phyloP scores from a whole-genome alignment of 1,140 invertebrate species.

The Glomeris maerens region DNA sequence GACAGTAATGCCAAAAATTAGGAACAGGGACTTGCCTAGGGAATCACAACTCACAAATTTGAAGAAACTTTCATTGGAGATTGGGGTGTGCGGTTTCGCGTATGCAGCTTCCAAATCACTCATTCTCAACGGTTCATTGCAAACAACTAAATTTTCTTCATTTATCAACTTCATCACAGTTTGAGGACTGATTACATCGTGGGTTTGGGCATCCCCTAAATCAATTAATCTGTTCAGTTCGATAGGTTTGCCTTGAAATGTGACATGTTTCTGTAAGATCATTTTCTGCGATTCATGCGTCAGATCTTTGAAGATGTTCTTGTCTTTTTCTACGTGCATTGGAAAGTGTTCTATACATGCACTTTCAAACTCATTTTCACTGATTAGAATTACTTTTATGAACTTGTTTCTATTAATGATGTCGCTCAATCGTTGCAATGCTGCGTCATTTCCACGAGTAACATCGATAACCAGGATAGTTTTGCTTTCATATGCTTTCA shows the following conservation, averaged over 20 bases:
- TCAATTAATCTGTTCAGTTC: background rate
- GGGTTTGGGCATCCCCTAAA: background rate
- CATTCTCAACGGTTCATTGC: background rate
- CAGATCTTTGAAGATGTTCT: background rate
- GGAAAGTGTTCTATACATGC: no score
- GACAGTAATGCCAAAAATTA: background rate
- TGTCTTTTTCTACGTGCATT: conserved; percentile 2
- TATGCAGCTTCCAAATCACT: background rate
- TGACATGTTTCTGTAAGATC: background rate
- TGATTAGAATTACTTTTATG: no score
- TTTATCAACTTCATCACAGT: background rate
- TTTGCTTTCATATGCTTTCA: no score
- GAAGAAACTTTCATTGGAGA: background rate
- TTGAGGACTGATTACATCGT: background rate
- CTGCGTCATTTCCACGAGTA: no score
- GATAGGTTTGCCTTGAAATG: background rate
- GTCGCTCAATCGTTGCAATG: no score
- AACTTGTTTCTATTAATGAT: no score
- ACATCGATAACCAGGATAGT: no score
- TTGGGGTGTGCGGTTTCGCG: background rate
- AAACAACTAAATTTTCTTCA: background rate
- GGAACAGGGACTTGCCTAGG: background rate
- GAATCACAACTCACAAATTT: background rate
- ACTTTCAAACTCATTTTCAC: no score
- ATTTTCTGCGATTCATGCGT: background rate